A percentile compares a stretch with the other conserved stretches of the same genome.
Evolutionary conservation across 1,140 invertebrate genomes (phyloP).

Genomic region (Drosophila lacteicornis): DNA sequence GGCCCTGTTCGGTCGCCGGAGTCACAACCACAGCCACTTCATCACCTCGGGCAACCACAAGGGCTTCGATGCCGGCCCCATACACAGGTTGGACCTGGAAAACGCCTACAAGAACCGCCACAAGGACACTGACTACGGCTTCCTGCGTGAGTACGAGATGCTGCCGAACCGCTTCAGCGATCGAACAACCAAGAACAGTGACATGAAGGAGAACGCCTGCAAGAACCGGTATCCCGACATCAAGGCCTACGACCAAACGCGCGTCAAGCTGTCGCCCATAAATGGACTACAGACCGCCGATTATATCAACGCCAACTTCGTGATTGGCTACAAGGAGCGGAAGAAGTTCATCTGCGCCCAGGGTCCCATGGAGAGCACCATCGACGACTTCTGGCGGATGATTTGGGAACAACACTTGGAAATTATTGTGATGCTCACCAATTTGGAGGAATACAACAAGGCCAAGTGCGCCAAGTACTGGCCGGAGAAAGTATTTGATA

Average conservation of each 20-base stretch:
- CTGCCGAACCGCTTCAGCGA: constrained; percentile 94
- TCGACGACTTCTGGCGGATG: constrained; percentile 98
- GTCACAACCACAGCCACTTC: constrained; percentile 81
- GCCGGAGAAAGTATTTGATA: constrained; percentile 92
- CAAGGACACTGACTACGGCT: constrained; percentile 94
- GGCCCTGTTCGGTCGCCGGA: constrained; percentile 77
- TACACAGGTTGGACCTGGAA: constrained; percentile 89
- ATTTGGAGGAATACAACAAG: constrained; percentile 96
- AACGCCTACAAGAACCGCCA: constrained; percentile 92
- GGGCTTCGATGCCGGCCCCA: constrained; percentile 93
- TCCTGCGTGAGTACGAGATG: constrained; percentile 94
- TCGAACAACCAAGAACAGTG: constrained; percentile 93
- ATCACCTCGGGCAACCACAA: constrained; percentile 86
- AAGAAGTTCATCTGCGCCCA: constrained; percentile 97
- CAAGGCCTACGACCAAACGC: constrained; percentile 96
- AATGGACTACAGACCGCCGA: constrained; percentile 92
- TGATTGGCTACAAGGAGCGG: constrained; percentile 95
- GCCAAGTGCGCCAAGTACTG: constrained; percentile 97
- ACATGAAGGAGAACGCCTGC: constrained; percentile 93
- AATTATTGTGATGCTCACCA: constrained; percentile 97
- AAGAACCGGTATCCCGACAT: constrained; percentile 96
- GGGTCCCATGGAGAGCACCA: constrained; percentile 96
- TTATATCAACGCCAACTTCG: constrained; percentile 97
- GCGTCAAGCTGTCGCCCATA: constrained; percentile 91
- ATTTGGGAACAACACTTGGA: constrained; percentile 97